A percentile compares a stretch with the other conserved stretches of the same genome.
Evolutionary conservation across 1,140 invertebrate species (phyloP).

Genomic region (Drosophila tropicalis): DNA sequence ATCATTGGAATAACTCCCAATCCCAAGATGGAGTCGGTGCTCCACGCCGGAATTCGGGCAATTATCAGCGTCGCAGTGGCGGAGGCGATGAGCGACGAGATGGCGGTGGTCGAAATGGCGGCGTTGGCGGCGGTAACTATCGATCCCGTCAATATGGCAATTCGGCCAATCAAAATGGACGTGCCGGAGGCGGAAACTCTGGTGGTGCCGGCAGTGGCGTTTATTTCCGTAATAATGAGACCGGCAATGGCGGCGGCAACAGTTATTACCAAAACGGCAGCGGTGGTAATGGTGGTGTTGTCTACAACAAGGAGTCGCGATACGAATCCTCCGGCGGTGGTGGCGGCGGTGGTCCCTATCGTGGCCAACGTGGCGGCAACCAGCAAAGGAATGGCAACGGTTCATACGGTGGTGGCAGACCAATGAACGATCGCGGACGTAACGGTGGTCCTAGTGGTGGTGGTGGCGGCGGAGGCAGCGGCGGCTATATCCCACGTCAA

Average conservation of each 20-base stretch:
- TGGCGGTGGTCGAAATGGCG: conserved; percentile 48
- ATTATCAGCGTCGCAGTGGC: conserved; percentile 64
- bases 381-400: conserved; percentile 63
- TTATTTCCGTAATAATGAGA: conserved; percentile 80
- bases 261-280: conserved; percentile 64
- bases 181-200: conserved; percentile 39
- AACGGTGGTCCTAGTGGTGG: conserved; percentile 47
- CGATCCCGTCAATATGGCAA: conserved; percentile 69
- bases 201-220: conserved; percentile 48
- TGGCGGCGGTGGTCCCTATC: conserved; percentile 51
- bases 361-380: conserved; percentile 68
- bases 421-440: conserved; percentile 65
- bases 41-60: conserved; percentile 61
- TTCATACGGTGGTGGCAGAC: conserved; percentile 56
- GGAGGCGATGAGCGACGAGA: conserved; percentile 55
- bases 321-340: conserved; percentile 69
- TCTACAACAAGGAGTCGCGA: conserved; percentile 72
- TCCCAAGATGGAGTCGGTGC: conserved; percentile 55
- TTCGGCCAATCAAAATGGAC: conserved; percentile 70
- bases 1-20: conserved; percentile 70
- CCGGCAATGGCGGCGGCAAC: conserved; percentile 45
- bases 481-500: conserved; percentile 71
- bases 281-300: conserved; percentile 37
- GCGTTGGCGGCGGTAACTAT: conserved; percentile 59
- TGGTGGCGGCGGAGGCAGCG: conserved; percentile 38